Conservation (phyloP, 92 coral and sea anemone genomes). For the Epizoanthus stellaris region DNA sequence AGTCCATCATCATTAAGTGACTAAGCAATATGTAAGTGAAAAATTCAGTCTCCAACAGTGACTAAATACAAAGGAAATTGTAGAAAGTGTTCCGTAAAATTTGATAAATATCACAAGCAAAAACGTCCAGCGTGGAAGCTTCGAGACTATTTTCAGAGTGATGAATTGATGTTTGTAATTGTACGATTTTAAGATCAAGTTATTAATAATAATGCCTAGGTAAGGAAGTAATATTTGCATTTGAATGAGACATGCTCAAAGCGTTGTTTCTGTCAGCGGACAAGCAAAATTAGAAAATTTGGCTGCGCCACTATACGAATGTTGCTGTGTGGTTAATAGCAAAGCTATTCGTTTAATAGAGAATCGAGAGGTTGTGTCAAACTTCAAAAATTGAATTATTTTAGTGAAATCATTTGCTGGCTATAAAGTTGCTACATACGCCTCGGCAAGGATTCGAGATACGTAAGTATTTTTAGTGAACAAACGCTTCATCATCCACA, state of each 20-base stretch:
- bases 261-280: conserved; percentile 37
- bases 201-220: conserved; percentile 25
- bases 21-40: not conserved
- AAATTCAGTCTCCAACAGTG: not conserved
- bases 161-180: conserved; percentile 43
- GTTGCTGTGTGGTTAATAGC: conserved; percentile 1
- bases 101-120: not conserved
- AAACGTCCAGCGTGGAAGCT: not conserved
- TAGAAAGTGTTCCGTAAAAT: not conserved
- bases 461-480: conserved; percentile 2
- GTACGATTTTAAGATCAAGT: conserved; percentile 38
- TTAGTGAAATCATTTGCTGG: conserved; percentile 1
- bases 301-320: not conserved
- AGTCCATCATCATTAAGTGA: not conserved
- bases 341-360: conserved; percentile 15
- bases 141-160: conserved; percentile 8
- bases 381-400: not conserved
- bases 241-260: conserved; percentile 31
- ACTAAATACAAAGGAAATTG: not conserved
- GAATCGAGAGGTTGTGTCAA: conserved; percentile 6
- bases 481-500: not conserved
- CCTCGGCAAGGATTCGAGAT: not conserved
- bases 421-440: not conserved
- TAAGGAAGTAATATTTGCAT: conserved; percentile 46
- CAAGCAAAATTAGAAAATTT: conserved; percentile 21